A percentile compares a stretch with the other conserved stretches of the same genome.
phyloP scores from a whole-genome alignment of 2,797 vertebrate species.

The Buphagus erythrorhynchus region DNA sequence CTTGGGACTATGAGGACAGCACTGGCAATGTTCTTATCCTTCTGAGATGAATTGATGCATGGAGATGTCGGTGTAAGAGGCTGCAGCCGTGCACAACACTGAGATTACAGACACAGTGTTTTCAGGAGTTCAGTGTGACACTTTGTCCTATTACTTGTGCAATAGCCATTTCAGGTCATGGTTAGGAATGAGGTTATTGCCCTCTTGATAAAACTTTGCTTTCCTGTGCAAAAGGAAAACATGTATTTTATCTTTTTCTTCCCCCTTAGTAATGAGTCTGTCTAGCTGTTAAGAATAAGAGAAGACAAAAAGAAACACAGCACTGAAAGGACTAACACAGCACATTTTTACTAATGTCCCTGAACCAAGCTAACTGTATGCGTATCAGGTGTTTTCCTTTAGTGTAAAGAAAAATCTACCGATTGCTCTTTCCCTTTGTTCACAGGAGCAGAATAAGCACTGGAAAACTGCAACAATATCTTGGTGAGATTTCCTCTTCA shows the following conservation, averaged over 20 bases:
- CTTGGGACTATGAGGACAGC: neutral
- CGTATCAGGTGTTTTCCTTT: neutral
- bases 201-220: neutral
- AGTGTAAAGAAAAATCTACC: neutral
- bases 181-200: neutral
- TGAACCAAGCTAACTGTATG: neutral
- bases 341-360: neutral
- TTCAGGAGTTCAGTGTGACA: neutral
- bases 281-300: neutral
- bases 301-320: neutral
- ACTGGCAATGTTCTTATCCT: neutral
- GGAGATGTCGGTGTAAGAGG: neutral
- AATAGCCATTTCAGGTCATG: neutral
- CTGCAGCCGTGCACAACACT: neutral
- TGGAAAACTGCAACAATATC: neutral
- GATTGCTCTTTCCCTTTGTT: neutral
- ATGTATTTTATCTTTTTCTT: neutral
- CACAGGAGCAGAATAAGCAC: neutral
- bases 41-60: neutral
- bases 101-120: neutral
- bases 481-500: neutral
- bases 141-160: neutral
- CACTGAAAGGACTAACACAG: neutral
- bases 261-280: neutral
- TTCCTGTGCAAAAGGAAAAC: neutral